Evolutionary conservation across 2,888 invertebrate genomes (phyloP).

Genomic region (Drosophila bunnanda): DNA sequence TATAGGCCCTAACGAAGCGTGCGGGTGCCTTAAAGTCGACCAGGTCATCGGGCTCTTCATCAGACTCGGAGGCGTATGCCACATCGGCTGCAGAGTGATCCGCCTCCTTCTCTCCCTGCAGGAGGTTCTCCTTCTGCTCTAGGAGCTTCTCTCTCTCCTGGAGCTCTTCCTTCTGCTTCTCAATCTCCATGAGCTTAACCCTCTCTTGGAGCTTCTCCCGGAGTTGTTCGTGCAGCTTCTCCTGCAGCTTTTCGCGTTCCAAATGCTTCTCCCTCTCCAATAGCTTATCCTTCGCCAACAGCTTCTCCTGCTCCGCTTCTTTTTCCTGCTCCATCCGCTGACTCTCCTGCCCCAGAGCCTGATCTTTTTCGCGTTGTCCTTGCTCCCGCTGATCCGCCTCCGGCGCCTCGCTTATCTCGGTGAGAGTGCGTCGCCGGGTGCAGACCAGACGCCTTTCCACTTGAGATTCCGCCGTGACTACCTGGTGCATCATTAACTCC

Average conservation of each 20-base stretch:
- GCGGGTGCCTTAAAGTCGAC: conserved; percentile 79
- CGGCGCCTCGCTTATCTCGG: conserved; percentile 64
- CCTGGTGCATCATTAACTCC: conserved; percentile 21
- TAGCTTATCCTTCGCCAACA: conserved; percentile 3
- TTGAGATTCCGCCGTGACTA: conserved; percentile 31
- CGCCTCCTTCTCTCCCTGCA: neutral
- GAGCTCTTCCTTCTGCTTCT: conserved; percentile 17
- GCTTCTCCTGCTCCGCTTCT: conserved; percentile 5
- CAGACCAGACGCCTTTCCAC: conserved; percentile 58
- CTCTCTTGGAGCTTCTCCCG: conserved; percentile 17
- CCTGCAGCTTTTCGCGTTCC: conserved; percentile 17
- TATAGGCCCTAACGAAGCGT: conserved; percentile 83
- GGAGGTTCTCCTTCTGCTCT: neutral
- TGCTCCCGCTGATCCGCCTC: conserved; percentile 39
- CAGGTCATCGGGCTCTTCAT: conserved; percentile 52
- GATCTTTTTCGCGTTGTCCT: neutral
- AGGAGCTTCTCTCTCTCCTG: conserved; percentile 11
- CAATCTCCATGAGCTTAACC: conserved; percentile 17
- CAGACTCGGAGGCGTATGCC: conserved; percentile 65
- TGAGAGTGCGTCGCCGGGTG: conserved; percentile 57
- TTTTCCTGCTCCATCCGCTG: neutral
- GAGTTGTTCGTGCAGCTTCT: conserved; percentile 7
- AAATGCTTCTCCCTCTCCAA: conserved; percentile 12
- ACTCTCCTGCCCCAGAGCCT: conserved; percentile 28
- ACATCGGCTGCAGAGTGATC: conserved; percentile 50